A percentile compares a stretch with the other conserved stretches of the same genome.
phyloP scores from a whole-genome alignment of 2,888 invertebrate genomes.

The Lasioglossum malachurum region DNA sequence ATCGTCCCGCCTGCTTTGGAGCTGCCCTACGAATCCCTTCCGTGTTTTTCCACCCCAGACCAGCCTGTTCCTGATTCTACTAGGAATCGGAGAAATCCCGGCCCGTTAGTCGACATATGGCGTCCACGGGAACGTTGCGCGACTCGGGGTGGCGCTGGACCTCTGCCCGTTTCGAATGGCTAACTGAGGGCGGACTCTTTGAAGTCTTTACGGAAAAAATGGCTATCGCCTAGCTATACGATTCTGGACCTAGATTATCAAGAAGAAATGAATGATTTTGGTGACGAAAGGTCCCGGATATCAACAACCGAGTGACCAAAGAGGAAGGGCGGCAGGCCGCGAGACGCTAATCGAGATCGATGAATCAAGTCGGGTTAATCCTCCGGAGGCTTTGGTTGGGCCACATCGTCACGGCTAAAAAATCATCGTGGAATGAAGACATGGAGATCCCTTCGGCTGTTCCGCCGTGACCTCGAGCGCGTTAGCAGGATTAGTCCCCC shows the following conservation, averaged over 20 bases:
- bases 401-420: constrained; percentile 16
- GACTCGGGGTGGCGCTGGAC: constrained; percentile 21
- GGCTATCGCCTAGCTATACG: neutral
- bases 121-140: constrained; percentile 15
- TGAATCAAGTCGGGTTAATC: neutral
- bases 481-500: constrained; percentile 67
- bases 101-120: constrained; percentile 43
- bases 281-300: neutral
- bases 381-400: neutral
- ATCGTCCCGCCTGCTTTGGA: constrained; percentile 65
- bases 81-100: constrained; percentile 55
- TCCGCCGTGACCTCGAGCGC: constrained; percentile 61
- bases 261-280: neutral
- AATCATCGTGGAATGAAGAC: constrained; percentile 56
- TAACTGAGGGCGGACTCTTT: neutral
- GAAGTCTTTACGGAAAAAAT: neutral
- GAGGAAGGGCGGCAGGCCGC: neutral
- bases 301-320: neutral
- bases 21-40: constrained; percentile 70
- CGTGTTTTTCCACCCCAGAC: constrained; percentile 66
- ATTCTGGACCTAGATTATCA: neutral
- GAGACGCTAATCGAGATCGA: constrained; percentile 14
- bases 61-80: constrained; percentile 40
- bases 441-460: constrained; percentile 35
- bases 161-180: neutral